Evolutionary conservation across 2,113 vertebrate species (phyloP).

Genomic region (Cheirogaleus medius): DNA sequence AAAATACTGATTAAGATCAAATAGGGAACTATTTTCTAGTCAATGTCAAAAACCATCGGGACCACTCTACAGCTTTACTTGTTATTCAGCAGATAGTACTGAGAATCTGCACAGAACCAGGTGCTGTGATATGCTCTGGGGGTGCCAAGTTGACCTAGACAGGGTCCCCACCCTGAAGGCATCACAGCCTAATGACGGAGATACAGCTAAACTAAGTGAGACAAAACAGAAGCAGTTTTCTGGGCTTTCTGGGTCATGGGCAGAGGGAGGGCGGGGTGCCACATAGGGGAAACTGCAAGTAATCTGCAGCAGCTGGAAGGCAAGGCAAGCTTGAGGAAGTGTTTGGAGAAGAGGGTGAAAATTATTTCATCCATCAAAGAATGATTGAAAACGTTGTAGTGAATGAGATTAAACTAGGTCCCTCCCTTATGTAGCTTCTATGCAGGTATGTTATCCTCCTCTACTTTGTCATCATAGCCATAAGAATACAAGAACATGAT

Average conservation of each 20-base stretch:
- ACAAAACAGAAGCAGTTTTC: background rate
- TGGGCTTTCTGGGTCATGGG: background rate
- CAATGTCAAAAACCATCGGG: background rate
- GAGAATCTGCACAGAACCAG: background rate
- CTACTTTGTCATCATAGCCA: background rate
- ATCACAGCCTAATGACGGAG: background rate
- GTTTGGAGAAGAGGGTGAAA: background rate
- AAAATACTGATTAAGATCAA: background rate
- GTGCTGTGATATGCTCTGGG: background rate
- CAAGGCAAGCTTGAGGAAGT: background rate
- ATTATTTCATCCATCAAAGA: background rate
- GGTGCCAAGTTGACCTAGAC: background rate
- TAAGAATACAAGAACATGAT: background rate
- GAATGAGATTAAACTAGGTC: background rate
- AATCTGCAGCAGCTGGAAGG: background rate
- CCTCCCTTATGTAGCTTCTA: background rate
- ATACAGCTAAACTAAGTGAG: background rate
- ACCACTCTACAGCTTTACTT: background rate
- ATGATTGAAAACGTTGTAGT: background rate
- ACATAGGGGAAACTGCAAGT: background rate
- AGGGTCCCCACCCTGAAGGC: background rate
- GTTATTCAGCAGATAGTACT: background rate
- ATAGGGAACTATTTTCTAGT: background rate
- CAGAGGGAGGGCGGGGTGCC: background rate
- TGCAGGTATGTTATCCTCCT: background rate